Conservation (phyloP, 2,888 invertebrate genomes). For the Endomychus coccineus region DNA sequence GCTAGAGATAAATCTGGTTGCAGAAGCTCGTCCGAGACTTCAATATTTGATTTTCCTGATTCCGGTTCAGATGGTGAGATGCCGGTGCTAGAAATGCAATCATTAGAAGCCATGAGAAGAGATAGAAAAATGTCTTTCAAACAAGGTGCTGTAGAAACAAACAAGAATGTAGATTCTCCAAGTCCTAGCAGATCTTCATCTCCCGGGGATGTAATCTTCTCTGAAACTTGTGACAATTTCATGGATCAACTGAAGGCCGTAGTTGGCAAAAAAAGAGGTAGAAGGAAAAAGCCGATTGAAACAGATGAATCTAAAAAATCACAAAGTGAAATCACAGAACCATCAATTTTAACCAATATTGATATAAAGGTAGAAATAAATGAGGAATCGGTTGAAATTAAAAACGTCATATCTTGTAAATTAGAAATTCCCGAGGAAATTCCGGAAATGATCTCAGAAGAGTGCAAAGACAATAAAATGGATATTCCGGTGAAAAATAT, state of each 20-base stretch:
- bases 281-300: slow-evolving; percentile 46
- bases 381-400: slow-evolving; percentile 2
- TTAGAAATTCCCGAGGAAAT: no score
- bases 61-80: slow-evolving; percentile 57
- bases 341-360: slow-evolving; percentile 21
- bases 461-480: slow-evolving; percentile 1
- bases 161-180: slow-evolving; percentile 4
- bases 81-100: slow-evolving; percentile 57
- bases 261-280: slow-evolving; percentile 50
- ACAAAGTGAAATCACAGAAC: slow-evolving; percentile 34
- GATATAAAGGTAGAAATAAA: slow-evolving; percentile 12
- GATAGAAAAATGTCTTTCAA: slow-evolving; percentile 54
- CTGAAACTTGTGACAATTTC: slow-evolving; percentile 68
- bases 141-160: slow-evolving; percentile 43
- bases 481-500: neutral
- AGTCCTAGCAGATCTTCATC: slow-evolving; percentile 27
- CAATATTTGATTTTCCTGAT: slow-evolving; percentile 58
- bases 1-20: slow-evolving; percentile 45
- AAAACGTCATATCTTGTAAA: no score
- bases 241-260: slow-evolving; percentile 64
- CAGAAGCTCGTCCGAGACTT: slow-evolving; percentile 55
- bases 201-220: slow-evolving; percentile 52
- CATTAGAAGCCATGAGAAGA: slow-evolving; percentile 57
- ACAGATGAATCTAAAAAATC: slow-evolving; percentile 33
- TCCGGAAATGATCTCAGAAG: slow-evolving; percentile 5